A percentile compares a stretch with the other conserved stretches of the same genome.
phyloP scores from a whole-genome alignment of 2,888 invertebrate genomes.

The Dicycla oo region DNA sequence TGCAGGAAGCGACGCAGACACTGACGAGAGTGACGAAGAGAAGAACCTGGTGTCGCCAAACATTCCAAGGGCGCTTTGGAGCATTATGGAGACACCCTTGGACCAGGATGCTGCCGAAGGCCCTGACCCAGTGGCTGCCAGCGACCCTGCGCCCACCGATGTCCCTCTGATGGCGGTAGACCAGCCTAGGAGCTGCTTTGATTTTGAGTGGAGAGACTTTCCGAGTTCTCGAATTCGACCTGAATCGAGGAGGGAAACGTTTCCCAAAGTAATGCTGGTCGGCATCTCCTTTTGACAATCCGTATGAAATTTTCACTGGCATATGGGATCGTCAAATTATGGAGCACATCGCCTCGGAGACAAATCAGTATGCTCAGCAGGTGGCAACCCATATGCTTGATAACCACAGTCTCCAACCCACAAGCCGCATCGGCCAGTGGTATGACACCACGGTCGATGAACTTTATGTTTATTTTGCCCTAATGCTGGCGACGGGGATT shows the following conservation, averaged over 20 bases:
- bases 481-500: neutral
- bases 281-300: slow-evolving; percentile 45
- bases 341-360: slow-evolving; percentile 61
- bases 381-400: neutral
- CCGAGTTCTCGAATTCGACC: slow-evolving; percentile 30
- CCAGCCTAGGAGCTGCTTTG: neutral
- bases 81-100: too few relatives aligned
- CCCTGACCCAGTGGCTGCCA: too few relatives aligned
- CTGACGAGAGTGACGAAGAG: too few relatives aligned
- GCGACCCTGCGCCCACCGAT: neutral
- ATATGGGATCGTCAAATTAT: slow-evolving; percentile 65
- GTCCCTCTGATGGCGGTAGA: neutral
- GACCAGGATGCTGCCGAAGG: neutral
- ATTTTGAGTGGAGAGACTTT: slow-evolving; percentile 3
- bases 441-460: neutral
- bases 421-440: neutral
- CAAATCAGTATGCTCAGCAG: slow-evolving; percentile 43
- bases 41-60: too few relatives aligned
- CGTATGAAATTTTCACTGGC: slow-evolving; percentile 54
- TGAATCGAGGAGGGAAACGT: slow-evolving; percentile 46
- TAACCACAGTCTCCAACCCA: neutral
- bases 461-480: neutral
- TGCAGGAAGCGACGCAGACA: too few relatives aligned
- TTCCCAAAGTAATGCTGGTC: slow-evolving; percentile 49
- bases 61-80: too few relatives aligned